Evolutionary conservation across 35 echinoderm and acorn worm genomes (phyloP), one percentile per base, ranked within the genome.

Genomic region (Heliocidaris erythrogramma): DNA sequence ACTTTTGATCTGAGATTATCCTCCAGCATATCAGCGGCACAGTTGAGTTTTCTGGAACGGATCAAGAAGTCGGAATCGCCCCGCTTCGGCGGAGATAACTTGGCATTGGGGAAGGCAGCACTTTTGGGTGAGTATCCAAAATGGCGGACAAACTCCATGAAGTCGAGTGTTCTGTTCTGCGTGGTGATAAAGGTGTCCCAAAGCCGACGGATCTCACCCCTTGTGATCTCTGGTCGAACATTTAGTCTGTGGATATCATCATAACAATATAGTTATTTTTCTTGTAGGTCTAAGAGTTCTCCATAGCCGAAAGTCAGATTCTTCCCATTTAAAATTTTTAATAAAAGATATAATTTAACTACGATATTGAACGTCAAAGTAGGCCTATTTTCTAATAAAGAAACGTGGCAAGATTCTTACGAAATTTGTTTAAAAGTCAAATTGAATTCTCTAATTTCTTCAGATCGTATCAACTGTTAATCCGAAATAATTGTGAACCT

Each of bases 1-100:
- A 98, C 97, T 96, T 99, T 99, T 95, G 98, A 97, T 35, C 98
- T 95, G 9, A 99, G 93, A 65, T 97, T 99, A 48, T 99, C 98
- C 93, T 99, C 98, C 56, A 99, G 94, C 98, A 99, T 99, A 56
- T 99, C 98, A 17, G 97, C 94, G 65, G 97, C 98, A 94, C 98
- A 99, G 94, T 99, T 99, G 48, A 99, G 95, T 86, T 99, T 99
- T 47, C 98, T 49, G 6, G 98, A 99, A 17, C 98, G 49, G 47
- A 99, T 97, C 78, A 99, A 71, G 96, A 97, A 99, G 61, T 99
- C 98, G 2, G 95, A 96, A 52, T 99, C 98, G 30, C 98, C 98
- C 85, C 98, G 85, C 92, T 99, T 99, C 59, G 98, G 98, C 52
- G 98, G 98, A 0, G 96, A 92, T 53, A 96, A 60, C 90, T 99